Evolutionary conservation across 2,888 invertebrate species (phyloP).

Genomic region (Drosophila flavopinicola): DNA sequence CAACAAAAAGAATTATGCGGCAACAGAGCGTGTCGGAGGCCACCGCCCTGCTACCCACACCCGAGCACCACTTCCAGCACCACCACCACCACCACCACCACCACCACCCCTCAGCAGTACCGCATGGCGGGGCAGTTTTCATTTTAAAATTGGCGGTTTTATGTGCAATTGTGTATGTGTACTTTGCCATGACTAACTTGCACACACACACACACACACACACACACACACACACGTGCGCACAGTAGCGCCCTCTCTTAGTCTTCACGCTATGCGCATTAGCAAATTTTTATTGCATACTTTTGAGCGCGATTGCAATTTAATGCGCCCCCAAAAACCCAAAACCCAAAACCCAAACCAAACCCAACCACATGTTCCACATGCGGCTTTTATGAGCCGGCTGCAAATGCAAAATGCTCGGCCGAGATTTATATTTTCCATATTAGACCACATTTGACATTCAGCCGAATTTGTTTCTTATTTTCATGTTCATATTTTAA

Average conservation of each 20-base stretch:
- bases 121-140: constrained; percentile 71
- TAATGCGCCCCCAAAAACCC: constrained; percentile 57
- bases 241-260: not conserved
- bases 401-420: constrained; percentile 47
- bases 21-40: constrained; percentile 53
- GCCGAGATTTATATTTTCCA: constrained; percentile 66
- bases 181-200: constrained; percentile 37
- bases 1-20: constrained; percentile 67
- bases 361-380: constrained; percentile 53
- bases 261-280: constrained; percentile 64
- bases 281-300: constrained; percentile 80
- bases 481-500: constrained; percentile 21
- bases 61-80: too few species aligned
- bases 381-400: constrained; percentile 75
- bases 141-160: constrained; percentile 81
- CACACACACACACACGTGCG: not conserved
- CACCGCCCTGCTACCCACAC: not conserved
- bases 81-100: not conserved
- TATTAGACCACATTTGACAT: constrained; percentile 46
- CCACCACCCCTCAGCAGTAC: constrained; percentile 18
- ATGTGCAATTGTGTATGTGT: constrained; percentile 65
- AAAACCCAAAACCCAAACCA: too few species aligned
- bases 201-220: constrained; percentile 20
- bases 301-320: constrained; percentile 80
- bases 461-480: constrained; percentile 1